Evolutionary conservation across 2,797 vertebrate genomes (phyloP).

Genomic region (Urosaurus nigricauda): DNA sequence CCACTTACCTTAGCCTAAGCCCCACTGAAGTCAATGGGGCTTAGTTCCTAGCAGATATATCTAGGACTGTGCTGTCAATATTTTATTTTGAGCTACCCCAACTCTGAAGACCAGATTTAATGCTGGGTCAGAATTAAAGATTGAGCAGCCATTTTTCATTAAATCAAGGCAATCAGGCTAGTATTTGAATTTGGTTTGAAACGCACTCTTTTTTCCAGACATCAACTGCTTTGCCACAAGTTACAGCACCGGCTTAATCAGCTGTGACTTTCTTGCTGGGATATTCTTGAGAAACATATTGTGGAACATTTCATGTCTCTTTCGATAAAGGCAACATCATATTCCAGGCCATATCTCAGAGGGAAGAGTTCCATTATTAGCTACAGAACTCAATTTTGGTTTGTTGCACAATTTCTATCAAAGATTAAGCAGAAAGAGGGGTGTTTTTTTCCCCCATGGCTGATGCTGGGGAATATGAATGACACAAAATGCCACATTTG

Average conservation of each 20-base stretch:
- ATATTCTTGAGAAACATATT: slow-evolving; percentile 55
- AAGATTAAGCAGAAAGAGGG: background rate
- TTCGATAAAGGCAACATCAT: slow-evolving; percentile 34
- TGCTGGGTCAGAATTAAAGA: slow-evolving; percentile 65
- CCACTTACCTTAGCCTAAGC: background rate
- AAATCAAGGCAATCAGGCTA: slow-evolving; percentile 71
- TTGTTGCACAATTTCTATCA: background rate
- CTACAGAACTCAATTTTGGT: background rate
- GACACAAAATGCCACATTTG: slow-evolving; percentile 11
- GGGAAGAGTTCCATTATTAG: background rate
- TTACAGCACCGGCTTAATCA: slow-evolving; percentile 56
- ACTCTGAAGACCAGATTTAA: background rate
- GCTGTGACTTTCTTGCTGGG: slow-evolving; percentile 45
- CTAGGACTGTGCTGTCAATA: background rate
- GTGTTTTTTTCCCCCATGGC: background rate
- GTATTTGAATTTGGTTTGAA: slow-evolving; percentile 48
- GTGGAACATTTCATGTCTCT: slow-evolving; percentile 14
- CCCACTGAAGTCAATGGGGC: background rate
- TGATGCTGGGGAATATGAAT: background rate
- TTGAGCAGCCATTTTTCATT: slow-evolving; percentile 72
- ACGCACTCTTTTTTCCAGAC: slow-evolving; percentile 23
- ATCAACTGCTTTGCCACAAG: slow-evolving; percentile 53
- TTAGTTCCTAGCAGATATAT: background rate
- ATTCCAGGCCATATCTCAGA: background rate
- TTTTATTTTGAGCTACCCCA: background rate